Percentiles rank a stretch among this genome's conserved stretches.
phyloP scores from a whole-genome alignment of 1,140 invertebrate genomes.

The Pararge aegeria region DNA sequence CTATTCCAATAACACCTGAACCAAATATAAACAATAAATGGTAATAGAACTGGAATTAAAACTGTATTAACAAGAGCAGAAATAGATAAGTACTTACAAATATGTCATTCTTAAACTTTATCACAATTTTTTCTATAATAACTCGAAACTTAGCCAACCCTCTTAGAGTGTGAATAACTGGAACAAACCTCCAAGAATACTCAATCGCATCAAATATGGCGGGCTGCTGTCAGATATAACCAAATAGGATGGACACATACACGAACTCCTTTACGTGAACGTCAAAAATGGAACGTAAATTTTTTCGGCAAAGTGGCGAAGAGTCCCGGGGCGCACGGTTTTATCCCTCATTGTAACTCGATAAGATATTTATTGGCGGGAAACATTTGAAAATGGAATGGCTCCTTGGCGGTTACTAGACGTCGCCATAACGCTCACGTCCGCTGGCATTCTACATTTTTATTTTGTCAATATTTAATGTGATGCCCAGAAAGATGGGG shows the following conservation, averaged over 20 bases:
- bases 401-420: slow-evolving; percentile 59
- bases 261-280: slow-evolving; percentile 25
- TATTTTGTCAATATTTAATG: slow-evolving; percentile 79
- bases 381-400: slow-evolving; percentile 68
- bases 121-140: background rate
- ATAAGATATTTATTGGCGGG: slow-evolving; percentile 76
- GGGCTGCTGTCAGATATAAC: slow-evolving; percentile 30
- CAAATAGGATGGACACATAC: slow-evolving; percentile 25
- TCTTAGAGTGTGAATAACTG: background rate
- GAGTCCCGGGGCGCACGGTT: slow-evolving; percentile 37
- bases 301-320: slow-evolving; percentile 44
- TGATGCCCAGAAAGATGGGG: slow-evolving; percentile 47
- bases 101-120: no score
- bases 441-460: slow-evolving; percentile 68
- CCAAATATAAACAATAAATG: no score
- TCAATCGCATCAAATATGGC: slow-evolving; percentile 26
- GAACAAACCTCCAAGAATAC: slow-evolving; percentile 2
- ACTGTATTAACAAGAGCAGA: no score
- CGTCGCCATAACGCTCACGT: slow-evolving; percentile 60
- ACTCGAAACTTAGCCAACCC: background rate
- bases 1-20: no score
- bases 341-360: slow-evolving; percentile 64
- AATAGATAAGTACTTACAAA: no score
- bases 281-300: slow-evolving; percentile 29
- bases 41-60: no score